Conservation (phyloP, 2,797 vertebrate species). For the Typhlichthys eigenmanni region DNA sequence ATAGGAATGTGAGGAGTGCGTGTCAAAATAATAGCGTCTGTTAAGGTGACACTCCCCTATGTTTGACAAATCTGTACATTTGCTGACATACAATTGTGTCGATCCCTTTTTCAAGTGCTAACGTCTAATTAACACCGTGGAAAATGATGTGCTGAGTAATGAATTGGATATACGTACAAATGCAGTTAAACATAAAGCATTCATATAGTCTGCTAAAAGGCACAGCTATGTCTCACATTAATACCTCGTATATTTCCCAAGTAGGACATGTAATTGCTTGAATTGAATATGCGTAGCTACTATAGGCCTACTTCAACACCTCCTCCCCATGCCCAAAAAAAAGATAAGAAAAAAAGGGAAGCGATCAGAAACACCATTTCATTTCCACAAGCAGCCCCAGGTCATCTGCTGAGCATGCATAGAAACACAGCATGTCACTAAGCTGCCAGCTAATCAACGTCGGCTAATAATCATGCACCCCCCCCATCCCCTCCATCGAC, state of each 20-base stretch:
- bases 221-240: conserved; percentile 24
- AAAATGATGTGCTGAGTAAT: background rate
- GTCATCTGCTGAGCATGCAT: conserved; percentile 62
- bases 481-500: conserved; percentile 1
- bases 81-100: no score
- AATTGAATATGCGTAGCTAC: conserved; percentile 60
- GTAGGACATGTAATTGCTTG: conserved; percentile 60
- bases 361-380: conserved; percentile 65
- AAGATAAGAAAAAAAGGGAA: conserved; percentile 17
- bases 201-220: background rate
- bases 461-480: conserved; percentile 56
- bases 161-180: background rate
- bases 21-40: background rate
- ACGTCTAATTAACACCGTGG: no score
- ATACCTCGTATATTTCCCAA: conserved; percentile 42
- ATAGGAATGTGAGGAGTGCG: conserved; percentile 7
- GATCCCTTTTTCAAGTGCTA: no score
- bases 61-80: no score
- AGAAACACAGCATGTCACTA: conserved; percentile 72
- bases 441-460: conserved; percentile 72
- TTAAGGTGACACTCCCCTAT: no score
- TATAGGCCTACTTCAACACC: conserved; percentile 33
- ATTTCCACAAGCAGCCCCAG: conserved; percentile 65
- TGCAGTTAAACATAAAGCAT: background rate
- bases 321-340: background rate